phyloP scores from a whole-genome alignment of 2,797 vertebrate genomes.

The Anabacerthia variegaticeps region DNA sequence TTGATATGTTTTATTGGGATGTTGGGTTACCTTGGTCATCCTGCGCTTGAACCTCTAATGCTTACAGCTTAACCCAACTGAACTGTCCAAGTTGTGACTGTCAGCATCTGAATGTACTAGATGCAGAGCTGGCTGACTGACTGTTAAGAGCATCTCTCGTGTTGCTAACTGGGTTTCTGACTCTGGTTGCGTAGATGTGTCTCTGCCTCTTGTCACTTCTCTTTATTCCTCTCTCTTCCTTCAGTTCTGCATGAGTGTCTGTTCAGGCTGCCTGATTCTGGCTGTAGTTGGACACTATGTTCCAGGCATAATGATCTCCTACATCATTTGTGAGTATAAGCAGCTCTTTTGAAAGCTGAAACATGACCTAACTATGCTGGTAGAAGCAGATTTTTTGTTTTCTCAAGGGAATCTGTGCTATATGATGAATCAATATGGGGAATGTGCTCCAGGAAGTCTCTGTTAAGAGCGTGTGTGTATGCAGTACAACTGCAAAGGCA shows the following conservation, averaged over 20 bases:
- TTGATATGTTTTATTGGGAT: background rate
- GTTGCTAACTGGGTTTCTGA: constrained; percentile 5
- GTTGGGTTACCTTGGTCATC: background rate
- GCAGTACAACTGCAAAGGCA: background rate
- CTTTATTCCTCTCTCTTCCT: constrained; percentile 54
- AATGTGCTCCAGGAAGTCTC: background rate
- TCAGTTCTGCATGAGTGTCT: constrained; percentile 93
- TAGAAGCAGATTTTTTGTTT: background rate
- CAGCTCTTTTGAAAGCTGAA: background rate
- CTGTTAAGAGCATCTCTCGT: background rate
- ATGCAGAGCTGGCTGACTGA: background rate
- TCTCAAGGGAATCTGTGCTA: background rate
- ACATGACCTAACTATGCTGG: background rate
- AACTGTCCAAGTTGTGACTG: background rate
- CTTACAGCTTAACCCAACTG: background rate
- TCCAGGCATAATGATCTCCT: constrained; percentile 98
- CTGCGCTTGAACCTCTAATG: background rate
- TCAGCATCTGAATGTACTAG: background rate
- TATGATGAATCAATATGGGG: background rate
- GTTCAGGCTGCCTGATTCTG: constrained; percentile 87
- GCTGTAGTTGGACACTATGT: constrained; percentile 94
- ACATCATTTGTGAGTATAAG: constrained; percentile 91
- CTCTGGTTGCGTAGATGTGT: background rate
- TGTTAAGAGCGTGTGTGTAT: background rate
- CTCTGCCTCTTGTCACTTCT: constrained; percentile 34